phyloP scores from a whole-genome alignment of 92 coral and sea anemone species.

The Umimayanthus kanabou region DNA sequence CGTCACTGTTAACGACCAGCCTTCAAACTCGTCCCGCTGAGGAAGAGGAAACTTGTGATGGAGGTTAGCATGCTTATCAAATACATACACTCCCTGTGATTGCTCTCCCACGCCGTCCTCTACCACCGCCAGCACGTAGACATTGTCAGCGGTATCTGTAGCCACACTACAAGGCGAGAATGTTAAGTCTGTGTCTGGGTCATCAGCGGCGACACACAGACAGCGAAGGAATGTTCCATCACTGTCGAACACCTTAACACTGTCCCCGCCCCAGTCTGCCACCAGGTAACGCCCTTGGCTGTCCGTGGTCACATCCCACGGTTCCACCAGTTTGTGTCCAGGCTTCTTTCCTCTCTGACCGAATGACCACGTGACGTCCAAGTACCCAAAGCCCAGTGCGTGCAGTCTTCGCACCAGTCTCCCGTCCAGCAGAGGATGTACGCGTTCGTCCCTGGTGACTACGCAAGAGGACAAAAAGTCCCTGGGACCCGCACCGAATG shows the following conservation, averaged over 20 bases:
- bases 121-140: slow-evolving; percentile 34
- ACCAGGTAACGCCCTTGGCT: slow-evolving; percentile 48
- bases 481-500: neutral
- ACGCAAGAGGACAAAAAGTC: slow-evolving; percentile 20
- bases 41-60: slow-evolving; percentile 40
- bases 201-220: slow-evolving; percentile 11
- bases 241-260: slow-evolving; percentile 51
- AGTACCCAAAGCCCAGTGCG: slow-evolving; percentile 14
- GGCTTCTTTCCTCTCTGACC: slow-evolving; percentile 40
- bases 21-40: slow-evolving; percentile 9
- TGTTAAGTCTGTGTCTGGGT: neutral
- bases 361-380: slow-evolving; percentile 43
- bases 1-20: slow-evolving; percentile 39
- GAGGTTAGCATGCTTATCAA: slow-evolving; percentile 40
- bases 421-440: slow-evolving; percentile 28
- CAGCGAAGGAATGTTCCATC: slow-evolving; percentile 44
- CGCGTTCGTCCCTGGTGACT: slow-evolving; percentile 7
- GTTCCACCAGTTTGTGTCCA: slow-evolving; percentile 35
- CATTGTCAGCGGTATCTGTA: slow-evolving; percentile 37
- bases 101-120: neutral
- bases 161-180: slow-evolving; percentile 43
- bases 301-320: slow-evolving; percentile 47
- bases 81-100: slow-evolving; percentile 21
- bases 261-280: slow-evolving; percentile 45
- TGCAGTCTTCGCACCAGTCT: slow-evolving; percentile 19